Percentiles rank a stretch among this genome's conserved stretches.
Evolutionary conservation across 2,797 vertebrate genomes (phyloP).

Genomic region (Melanotaenia maccullochi): DNA sequence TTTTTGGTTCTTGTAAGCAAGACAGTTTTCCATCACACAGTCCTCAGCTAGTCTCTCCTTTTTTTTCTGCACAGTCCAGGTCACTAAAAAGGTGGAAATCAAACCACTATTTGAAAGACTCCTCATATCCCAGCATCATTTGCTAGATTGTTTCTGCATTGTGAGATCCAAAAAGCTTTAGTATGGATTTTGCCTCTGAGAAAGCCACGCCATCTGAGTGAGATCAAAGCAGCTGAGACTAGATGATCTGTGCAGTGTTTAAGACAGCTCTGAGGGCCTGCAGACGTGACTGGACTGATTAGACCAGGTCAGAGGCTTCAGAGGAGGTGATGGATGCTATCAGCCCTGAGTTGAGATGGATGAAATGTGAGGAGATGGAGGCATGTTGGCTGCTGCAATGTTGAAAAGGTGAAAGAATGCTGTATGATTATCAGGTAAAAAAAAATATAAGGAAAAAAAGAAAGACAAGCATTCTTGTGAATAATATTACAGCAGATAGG

Average conservation of each 20-base stretch:
- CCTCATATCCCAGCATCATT: constrained; percentile 58
- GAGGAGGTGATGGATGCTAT: constrained; percentile 39
- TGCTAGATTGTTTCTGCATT: constrained; percentile 54
- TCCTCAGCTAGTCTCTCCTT: constrained; percentile 16
- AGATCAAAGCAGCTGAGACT: constrained; percentile 73
- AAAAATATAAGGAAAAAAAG: background rate
- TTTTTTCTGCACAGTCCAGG: constrained; percentile 41
- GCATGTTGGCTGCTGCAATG: background rate
- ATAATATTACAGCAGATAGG: no score
- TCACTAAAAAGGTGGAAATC: constrained; percentile 60
- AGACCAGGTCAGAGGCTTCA: constrained; percentile 30
- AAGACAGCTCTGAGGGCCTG: constrained; percentile 51
- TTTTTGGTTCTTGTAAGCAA: constrained; percentile 42
- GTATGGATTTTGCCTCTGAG: constrained; percentile 66
- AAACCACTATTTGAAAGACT: constrained; percentile 58
- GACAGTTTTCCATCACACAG: constrained; percentile 32
- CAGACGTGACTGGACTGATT: constrained; percentile 67
- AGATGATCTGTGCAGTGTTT: constrained; percentile 68
- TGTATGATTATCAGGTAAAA: background rate
- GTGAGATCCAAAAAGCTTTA: constrained; percentile 67
- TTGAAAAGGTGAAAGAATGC: constrained; percentile 4
- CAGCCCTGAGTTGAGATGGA: constrained; percentile 36
- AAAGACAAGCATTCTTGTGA: background rate
- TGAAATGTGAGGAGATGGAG: constrained; percentile 25
- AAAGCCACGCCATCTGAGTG: constrained; percentile 39